Conservation (phyloP, 2,888 invertebrate genomes). For the Sericinus montela region DNA sequence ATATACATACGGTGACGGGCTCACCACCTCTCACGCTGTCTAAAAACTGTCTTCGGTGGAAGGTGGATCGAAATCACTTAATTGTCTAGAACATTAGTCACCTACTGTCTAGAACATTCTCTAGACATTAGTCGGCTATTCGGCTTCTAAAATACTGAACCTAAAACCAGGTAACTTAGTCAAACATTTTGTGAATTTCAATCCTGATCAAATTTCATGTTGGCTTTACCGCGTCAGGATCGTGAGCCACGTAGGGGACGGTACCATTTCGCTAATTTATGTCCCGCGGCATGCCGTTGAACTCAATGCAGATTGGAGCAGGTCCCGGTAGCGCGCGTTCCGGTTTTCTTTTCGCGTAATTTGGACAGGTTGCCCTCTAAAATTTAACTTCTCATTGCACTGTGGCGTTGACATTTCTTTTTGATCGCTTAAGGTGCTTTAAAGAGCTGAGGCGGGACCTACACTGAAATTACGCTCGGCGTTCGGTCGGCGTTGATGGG, state of each 20-base stretch:
- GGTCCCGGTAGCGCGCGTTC: conserved; percentile 25
- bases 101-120: no score
- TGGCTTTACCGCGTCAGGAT: neutral
- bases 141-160: no score
- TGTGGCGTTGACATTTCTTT: conserved; percentile 16
- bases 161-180: no score
- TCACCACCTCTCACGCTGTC: no score
- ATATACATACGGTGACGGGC: no score
- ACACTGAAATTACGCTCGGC: neutral
- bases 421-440: conserved; percentile 10
- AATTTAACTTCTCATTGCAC: conserved; percentile 11
- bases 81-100: no score
- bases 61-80: no score
- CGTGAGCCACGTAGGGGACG: neutral
- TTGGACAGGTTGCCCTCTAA: conserved; percentile 38
- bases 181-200: no score
- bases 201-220: neutral
- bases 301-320: conserved; percentile 7
- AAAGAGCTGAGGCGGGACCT: conserved; percentile 3
- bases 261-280: conserved; percentile 16
- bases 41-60: no score
- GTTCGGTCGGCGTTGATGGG: neutral
- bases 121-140: no score
- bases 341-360: conserved; percentile 43
- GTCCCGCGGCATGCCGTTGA: conserved; percentile 13